Evolutionary conservation across 2,113 vertebrate genomes (phyloP), one percentile per base, ranked within the genome.

Genomic region (Fregetta grallaria): DNA sequence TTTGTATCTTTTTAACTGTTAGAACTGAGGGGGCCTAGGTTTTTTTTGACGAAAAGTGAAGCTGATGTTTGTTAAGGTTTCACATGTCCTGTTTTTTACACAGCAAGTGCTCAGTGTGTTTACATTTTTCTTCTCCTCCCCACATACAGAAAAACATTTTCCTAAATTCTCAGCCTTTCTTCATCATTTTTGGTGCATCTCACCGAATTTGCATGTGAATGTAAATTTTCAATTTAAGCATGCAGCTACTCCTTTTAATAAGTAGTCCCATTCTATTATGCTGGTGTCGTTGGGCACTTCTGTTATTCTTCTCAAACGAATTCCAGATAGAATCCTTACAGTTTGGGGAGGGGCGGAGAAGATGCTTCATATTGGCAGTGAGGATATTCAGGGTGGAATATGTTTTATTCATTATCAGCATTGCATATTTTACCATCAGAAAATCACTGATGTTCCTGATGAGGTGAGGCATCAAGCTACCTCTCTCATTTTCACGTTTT

Each of bases 1-100:
- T 94, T 79, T 92, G 12, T 90, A 50, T 53, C 71, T 96, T 94
- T 94, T 95, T 77, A 89, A 93, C 36, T 67, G 42, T 92, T 90
- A 84, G 32, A 68, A 36, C 21, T 20, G 40, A 92, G 49, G 5
- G 5, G 34, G 21, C 49, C 50, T 72, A 38, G 13, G 38, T 38
- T 10, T 84, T 73, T 81, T 81, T 94, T 82, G 34, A 47, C 3
- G 3, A 79, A 76, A 88, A 68, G 32, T 5, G 2, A 83, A 71
- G 42, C 40, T 34, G 22, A 30, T 66, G 10, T 49, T 40, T 52
- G 45, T 40, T 81, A 68, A 34, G 36, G 45, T 81, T 93, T 90
- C 91, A 81, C 32, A n/a, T 40, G 9, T 88, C 27, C 22, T 78
- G 65, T 50, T 63, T 93, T 92, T 83, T 73, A 86, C 11, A 3